A percentile compares a stretch with the other conserved stretches of the same genome.
phyloP scores from a whole-genome alignment of 2,113 vertebrate species.

The Balaenoptera acutorostrata region DNA sequence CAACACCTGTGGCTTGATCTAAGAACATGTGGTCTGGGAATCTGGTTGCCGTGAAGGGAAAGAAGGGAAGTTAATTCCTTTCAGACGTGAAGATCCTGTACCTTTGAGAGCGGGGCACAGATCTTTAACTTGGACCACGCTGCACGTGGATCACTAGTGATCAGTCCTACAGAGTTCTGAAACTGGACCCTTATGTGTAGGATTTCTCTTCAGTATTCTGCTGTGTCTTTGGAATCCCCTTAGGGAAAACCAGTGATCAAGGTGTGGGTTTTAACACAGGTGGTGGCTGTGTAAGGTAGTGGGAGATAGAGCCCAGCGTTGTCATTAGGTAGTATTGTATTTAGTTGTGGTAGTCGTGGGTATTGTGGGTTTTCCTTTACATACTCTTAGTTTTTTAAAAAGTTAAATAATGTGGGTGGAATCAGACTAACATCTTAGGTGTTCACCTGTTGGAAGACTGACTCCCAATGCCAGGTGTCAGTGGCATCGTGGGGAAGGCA shows the following conservation, averaged over 20 bases:
- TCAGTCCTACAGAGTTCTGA: background rate
- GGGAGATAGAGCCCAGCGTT: background rate
- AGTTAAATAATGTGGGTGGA: background rate
- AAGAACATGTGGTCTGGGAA: background rate
- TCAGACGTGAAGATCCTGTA: background rate
- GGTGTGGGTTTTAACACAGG: background rate
- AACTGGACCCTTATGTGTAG: background rate
- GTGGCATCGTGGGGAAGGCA: background rate
- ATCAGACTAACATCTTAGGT: background rate
- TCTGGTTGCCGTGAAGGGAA: background rate
- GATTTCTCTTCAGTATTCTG: background rate
- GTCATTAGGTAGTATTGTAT: background rate
- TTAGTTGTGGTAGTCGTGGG: background rate
- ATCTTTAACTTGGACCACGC: background rate
- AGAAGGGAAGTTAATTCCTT: background rate
- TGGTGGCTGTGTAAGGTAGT: background rate
- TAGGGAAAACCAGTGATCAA: background rate
- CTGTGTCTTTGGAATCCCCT: background rate
- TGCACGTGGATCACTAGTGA: background rate
- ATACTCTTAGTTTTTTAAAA: background rate
- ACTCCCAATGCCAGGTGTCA: background rate
- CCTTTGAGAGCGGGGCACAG: background rate
- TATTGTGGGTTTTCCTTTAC: background rate
- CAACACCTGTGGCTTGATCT: background rate
- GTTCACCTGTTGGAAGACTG: constrained; percentile 39